Percentiles rank a stretch among this genome's conserved stretches.
phyloP scores from a whole-genome alignment of 2,888 invertebrate genomes.

The Tridacna gigas region DNA sequence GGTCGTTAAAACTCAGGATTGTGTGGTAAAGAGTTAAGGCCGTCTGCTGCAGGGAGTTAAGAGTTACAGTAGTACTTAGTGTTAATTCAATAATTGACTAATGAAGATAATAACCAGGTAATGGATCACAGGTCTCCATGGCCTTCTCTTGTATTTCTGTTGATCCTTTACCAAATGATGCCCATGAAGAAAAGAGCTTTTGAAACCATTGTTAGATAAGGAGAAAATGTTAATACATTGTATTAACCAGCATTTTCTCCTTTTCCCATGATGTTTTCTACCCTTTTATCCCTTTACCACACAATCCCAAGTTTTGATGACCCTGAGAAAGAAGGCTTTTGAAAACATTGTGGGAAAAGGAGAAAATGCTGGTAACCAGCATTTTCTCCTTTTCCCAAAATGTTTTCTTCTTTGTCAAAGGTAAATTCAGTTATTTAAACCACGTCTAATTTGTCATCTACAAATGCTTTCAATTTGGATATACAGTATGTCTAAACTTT shows the following conservation, averaged over 20 bases:
- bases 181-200: neutral
- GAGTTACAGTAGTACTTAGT: slow-evolving; percentile 5
- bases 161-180: neutral
- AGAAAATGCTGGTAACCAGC: no score
- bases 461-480: no score
- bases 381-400: no score
- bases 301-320: no score
- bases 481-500: no score
- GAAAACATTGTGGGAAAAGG: no score
- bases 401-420: no score
- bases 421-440: no score
- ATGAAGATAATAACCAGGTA: slow-evolving; percentile 16
- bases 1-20: neutral
- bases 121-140: neutral
- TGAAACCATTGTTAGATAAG: neutral
- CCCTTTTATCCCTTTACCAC: neutral
- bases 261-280: neutral
- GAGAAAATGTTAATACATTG: neutral
- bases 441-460: no score
- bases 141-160: neutral
- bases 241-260: neutral
- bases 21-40: neutral
- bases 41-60: neutral
- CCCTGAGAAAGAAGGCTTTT: no score
- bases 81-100: slow-evolving; percentile 23